Evolutionary conservation across 2,888 invertebrate genomes (phyloP).

Genomic region (Volucella inflata): DNA sequence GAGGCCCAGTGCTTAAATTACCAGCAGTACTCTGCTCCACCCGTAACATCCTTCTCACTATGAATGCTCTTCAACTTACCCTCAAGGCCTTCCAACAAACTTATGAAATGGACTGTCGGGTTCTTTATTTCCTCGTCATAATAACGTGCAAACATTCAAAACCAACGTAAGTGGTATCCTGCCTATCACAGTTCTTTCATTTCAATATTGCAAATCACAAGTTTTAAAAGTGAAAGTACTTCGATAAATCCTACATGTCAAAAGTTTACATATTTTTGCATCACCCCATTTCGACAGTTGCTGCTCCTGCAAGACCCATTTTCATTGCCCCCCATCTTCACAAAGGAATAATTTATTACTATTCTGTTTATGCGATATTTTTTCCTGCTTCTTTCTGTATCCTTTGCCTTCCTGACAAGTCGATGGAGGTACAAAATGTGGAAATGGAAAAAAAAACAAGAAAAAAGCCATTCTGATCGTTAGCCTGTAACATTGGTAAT

Average conservation of each 20-base stretch:
- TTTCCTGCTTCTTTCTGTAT: background rate
- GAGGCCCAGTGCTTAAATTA: too few relatives aligned
- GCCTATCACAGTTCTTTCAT: background rate
- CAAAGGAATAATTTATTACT: conserved; percentile 61
- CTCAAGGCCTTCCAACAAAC: too few relatives aligned
- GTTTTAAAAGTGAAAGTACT: conserved; percentile 2
- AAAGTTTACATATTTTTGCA: conserved; percentile 54
- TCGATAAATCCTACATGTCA: conserved; percentile 1
- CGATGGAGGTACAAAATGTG: background rate
- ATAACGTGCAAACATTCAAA: too few relatives aligned
- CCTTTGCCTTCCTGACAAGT: conserved; percentile 6
- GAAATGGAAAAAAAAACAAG: too few relatives aligned
- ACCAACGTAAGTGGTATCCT: too few relatives aligned
- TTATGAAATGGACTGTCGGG: too few relatives aligned
- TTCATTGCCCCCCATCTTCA: conserved; percentile 13
- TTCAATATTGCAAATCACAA: conserved; percentile 3
- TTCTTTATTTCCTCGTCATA: too few relatives aligned
- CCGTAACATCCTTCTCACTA: too few relatives aligned
- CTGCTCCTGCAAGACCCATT: conserved; percentile 31
- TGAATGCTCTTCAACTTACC: too few relatives aligned
- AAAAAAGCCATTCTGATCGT: conserved; percentile 46
- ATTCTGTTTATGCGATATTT: conserved; percentile 39
- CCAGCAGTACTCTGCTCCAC: too few relatives aligned
- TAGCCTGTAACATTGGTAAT: conserved; percentile 42
- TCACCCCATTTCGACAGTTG: background rate